phyloP scores from a whole-genome alignment of 2,888 invertebrate species.

The Fissipunctia ypsillon region DNA sequence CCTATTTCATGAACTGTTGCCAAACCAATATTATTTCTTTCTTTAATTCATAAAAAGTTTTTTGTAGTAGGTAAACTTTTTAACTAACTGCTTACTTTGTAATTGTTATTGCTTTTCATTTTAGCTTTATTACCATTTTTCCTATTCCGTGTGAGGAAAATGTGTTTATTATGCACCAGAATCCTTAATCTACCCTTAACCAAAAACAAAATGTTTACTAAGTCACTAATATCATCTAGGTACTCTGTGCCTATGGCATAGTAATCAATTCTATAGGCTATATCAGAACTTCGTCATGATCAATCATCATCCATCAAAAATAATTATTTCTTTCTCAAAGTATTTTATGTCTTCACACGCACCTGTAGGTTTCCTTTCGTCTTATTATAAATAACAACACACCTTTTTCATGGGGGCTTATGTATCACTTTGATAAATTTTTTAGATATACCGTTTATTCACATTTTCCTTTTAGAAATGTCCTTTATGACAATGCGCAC shows the following conservation, averaged over 20 bases:
- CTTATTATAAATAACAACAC: background rate
- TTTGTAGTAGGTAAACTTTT: background rate
- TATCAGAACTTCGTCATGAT: constrained; percentile 17
- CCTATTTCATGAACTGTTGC: background rate
- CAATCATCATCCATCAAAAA: constrained; percentile 54
- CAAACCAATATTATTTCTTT: background rate
- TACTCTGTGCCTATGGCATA: background rate
- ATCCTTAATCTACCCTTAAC: background rate
- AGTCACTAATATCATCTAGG: background rate
- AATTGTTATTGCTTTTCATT: no score
- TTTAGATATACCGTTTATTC: background rate
- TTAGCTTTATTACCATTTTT: background rate
- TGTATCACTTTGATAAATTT: constrained; percentile 31
- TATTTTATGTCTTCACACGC: constrained; percentile 25
- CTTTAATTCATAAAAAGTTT: background rate
- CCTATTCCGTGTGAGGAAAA: background rate
- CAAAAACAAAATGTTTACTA: background rate
- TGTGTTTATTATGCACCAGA: background rate
- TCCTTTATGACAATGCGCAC: background rate
- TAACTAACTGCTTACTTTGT: no score
- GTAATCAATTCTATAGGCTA: background rate
- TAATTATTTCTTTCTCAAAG: constrained; percentile 23
- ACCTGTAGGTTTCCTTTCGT: constrained; percentile 20
- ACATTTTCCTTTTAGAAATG: constrained; percentile 13
- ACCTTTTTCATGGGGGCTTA: constrained; percentile 3